Percentiles rank a stretch among this genome's conserved stretches.
phyloP scores from a whole-genome alignment of 2,797 vertebrate species.

The Pitangus sulphuratus region DNA sequence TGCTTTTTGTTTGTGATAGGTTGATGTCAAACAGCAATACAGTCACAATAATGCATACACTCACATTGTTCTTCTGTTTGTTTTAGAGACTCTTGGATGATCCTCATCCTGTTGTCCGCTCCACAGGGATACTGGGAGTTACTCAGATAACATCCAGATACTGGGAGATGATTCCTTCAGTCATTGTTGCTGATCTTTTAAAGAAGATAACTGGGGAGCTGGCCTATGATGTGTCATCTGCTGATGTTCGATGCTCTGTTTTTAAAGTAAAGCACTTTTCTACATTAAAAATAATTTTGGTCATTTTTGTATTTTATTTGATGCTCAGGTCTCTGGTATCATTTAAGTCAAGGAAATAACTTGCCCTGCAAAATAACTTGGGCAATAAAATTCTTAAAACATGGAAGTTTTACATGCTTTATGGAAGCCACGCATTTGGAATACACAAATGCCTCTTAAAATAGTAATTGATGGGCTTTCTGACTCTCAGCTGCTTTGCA shows the following conservation, averaged over 20 bases:
- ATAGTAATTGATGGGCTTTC: not conserved
- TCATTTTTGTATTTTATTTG: not conserved
- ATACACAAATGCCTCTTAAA: not conserved
- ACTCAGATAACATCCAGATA: slow-evolving; percentile 89
- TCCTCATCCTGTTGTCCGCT: slow-evolving; percentile 89
- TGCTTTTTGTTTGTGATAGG: not conserved
- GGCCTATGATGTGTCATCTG: slow-evolving; percentile 84
- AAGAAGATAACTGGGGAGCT: slow-evolving; percentile 87
- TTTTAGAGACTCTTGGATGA: slow-evolving; percentile 88
- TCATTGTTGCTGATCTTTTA: slow-evolving; percentile 87
- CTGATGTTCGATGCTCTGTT: slow-evolving; percentile 92
- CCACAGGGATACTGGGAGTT: slow-evolving; percentile 86
- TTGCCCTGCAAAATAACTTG: not conserved
- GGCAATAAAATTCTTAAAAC: not conserved
- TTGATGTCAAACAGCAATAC: not conserved
- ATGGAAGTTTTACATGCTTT: not conserved
- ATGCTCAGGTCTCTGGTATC: not conserved
- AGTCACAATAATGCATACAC: not conserved
- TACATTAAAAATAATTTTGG: not conserved
- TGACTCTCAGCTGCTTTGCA: not conserved
- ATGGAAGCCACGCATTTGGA: not conserved
- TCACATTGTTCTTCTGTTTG: not conserved
- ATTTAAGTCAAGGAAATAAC: not conserved
- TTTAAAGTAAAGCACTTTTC: slow-evolving; percentile 84
- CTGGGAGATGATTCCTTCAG: slow-evolving; percentile 92